Percentiles rank a stretch among this genome's conserved stretches.
Conservation (phyloP, 1,140 invertebrate species). For the Anastrepha obliqua region DNA sequence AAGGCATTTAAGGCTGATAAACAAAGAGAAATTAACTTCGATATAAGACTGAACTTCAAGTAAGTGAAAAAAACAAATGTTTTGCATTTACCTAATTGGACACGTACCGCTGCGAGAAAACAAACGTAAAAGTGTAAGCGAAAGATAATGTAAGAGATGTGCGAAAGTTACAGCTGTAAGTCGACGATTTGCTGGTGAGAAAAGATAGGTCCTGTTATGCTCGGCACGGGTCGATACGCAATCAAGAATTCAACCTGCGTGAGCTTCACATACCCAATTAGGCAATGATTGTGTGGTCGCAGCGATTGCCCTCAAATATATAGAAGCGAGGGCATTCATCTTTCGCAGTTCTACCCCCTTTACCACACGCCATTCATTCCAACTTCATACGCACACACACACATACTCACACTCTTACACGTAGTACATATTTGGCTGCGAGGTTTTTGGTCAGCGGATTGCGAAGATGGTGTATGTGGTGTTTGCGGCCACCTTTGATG, state of each 20-base stretch:
- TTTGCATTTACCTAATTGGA: not conserved
- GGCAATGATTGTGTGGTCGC: not conserved
- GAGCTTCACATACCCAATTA: not conserved
- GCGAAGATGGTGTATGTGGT: not conserved
- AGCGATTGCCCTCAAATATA: not conserved
- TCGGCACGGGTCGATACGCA: not conserved
- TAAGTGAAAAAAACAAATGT: not conserved
- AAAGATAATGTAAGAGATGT: not conserved
- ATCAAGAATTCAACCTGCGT: conserved; percentile 9
- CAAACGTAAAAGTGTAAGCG: not conserved
- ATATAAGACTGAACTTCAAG: not conserved
- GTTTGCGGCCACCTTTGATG: not conserved
- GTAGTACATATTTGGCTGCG: not conserved
- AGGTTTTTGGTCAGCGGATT: not conserved
- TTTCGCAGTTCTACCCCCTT: not conserved
- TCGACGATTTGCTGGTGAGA: not conserved
- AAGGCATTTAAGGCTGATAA: no score
- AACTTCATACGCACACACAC: not conserved
- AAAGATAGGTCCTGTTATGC: not conserved
- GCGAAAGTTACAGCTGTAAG: not conserved
- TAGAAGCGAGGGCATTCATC: not conserved
- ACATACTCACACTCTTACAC: no score
- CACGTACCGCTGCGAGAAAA: not conserved
- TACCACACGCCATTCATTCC: no score
- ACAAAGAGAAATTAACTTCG: no score